Evolutionary conservation across 2,797 vertebrate genomes (phyloP).

Genomic region (Hemitrygon akajei): DNA sequence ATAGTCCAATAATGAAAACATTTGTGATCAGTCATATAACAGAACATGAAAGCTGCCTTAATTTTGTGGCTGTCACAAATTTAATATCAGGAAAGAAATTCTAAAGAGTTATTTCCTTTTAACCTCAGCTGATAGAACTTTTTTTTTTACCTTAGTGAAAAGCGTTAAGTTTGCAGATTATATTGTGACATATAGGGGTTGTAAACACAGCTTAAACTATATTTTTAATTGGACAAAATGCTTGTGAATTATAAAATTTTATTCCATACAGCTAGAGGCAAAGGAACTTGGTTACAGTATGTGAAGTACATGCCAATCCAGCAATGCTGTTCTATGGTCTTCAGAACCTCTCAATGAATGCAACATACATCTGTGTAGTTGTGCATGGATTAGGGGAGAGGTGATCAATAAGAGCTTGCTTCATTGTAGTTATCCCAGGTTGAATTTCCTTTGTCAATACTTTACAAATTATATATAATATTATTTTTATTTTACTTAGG

Average conservation of each 20-base stretch:
- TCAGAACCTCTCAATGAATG: not conserved
- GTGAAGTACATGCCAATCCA: not conserved
- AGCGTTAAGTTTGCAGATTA: not conserved
- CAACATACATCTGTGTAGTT: not conserved
- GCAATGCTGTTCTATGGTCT: not conserved
- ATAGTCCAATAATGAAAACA: not conserved
- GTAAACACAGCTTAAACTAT: not conserved
- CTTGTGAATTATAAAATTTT: not conserved
- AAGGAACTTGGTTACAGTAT: not conserved
- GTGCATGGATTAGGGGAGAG: not conserved
- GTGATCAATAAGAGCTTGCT: not conserved
- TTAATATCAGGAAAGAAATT: not conserved
- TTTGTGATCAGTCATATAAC: not conserved
- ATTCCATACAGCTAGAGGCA: not conserved
- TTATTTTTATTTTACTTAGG: constrained; percentile 52
- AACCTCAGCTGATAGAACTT: not conserved
- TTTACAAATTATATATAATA: not conserved
- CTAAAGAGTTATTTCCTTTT: too few relatives aligned
- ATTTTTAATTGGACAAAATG: not conserved
- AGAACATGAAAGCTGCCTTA: not conserved
- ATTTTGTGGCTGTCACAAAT: not conserved
- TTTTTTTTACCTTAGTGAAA: not conserved
- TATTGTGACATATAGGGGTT: not conserved
- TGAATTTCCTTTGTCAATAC: not conserved
- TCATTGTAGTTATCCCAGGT: not conserved